Evolutionary conservation across 1,140 invertebrate species (phyloP).

Genomic region (Drosophila aff.): DNA sequence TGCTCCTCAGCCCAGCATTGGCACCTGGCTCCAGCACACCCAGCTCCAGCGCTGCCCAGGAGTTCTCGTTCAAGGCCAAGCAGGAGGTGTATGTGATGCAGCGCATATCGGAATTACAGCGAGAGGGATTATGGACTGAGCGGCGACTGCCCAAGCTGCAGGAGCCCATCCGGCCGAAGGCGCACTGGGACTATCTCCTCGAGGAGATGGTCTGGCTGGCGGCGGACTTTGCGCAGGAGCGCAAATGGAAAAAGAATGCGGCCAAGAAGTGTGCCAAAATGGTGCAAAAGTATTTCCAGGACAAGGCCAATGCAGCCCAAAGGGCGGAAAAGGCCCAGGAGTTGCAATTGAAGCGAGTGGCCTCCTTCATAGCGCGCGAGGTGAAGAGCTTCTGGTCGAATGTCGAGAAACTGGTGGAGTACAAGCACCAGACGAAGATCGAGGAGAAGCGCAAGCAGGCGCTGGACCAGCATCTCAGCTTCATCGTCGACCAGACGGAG

Average conservation of each 20-base stretch:
- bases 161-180: slow-evolving; percentile 94
- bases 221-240: slow-evolving; percentile 98
- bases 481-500: slow-evolving; percentile 99
- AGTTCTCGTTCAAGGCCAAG: slow-evolving; percentile 95
- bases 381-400: slow-evolving; percentile 98
- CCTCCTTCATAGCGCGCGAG: slow-evolving; percentile 96
- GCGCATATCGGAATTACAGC: slow-evolving; percentile 94
- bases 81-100: slow-evolving; percentile 98
- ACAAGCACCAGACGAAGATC: slow-evolving; percentile 95
- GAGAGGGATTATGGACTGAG: slow-evolving; percentile 97
- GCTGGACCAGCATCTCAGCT: slow-evolving; percentile 98
- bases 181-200: slow-evolving; percentile 99
- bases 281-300: slow-evolving; percentile 98
- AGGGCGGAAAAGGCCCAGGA: slow-evolving; percentile 97
- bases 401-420: slow-evolving; percentile 98
- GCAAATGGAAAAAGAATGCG: slow-evolving; percentile 98
- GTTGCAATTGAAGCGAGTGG: slow-evolving; percentile 93
- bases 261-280: slow-evolving; percentile 97
- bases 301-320: slow-evolving; percentile 95
- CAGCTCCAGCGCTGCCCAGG: slow-evolving; percentile 76
- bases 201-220: slow-evolving; percentile 99
- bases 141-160: slow-evolving; percentile 96
- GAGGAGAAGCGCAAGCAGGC: slow-evolving; percentile 98
- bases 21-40: slow-evolving; percentile 47
- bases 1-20: slow-evolving; percentile 60